Evolutionary conservation across 2,888 invertebrate genomes (phyloP).

Genomic region (Drosophila putrida): DNA sequence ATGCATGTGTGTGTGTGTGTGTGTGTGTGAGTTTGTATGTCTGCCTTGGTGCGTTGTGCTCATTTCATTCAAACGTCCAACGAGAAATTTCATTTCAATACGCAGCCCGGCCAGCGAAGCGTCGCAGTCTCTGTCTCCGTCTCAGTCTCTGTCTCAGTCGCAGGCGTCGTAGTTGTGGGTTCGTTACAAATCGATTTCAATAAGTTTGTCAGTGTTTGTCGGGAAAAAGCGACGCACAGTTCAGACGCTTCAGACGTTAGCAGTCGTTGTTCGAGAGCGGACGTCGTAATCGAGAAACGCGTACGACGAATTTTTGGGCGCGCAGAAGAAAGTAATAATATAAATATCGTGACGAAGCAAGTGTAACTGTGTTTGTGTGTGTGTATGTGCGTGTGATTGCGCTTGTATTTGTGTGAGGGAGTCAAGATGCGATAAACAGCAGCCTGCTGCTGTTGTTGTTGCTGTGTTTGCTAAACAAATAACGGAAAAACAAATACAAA

Average conservation of each 20-base stretch:
- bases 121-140: conserved; percentile 47
- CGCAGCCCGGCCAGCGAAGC: conserved; percentile 66
- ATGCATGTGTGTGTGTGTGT: not conserved
- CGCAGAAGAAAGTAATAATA: conserved; percentile 62
- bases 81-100: conserved; percentile 83
- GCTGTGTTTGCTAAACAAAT: conserved; percentile 68
- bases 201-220: conserved; percentile 84
- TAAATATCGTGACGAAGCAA: conserved; percentile 48
- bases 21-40: conserved; percentile 13
- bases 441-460: conserved; percentile 36
- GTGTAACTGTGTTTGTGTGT: not conserved
- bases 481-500: conserved; percentile 43
- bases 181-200: conserved; percentile 84
- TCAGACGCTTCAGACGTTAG: conserved; percentile 64
- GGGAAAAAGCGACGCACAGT: conserved; percentile 72
- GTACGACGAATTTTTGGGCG: conserved; percentile 46
- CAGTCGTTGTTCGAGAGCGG: conserved; percentile 69
- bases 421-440: conserved; percentile 38
- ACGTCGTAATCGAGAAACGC: conserved; percentile 43
- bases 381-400: conserved; percentile 25
- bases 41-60: conserved; percentile 55
- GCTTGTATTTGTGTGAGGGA: conserved; percentile 27
- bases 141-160: conserved; percentile 35
- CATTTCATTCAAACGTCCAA: conserved; percentile 71
- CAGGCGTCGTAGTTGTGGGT: conserved; percentile 54